Percentiles rank a stretch among this genome's conserved stretches.
phyloP scores from a whole-genome alignment of 2,797 vertebrate species.

The Nyctibius grandis region DNA sequence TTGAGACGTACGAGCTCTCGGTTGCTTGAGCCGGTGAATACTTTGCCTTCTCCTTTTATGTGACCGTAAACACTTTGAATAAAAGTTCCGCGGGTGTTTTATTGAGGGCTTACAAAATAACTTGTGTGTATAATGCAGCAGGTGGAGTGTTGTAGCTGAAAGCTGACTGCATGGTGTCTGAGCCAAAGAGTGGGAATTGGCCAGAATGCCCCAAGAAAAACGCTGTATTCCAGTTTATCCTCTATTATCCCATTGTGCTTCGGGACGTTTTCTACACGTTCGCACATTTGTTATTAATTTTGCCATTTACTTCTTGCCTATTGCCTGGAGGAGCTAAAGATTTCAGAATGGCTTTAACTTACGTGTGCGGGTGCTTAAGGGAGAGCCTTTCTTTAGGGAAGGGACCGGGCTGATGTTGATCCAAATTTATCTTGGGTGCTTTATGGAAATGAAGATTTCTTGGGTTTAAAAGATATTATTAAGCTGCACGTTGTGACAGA shows the following conservation, averaged over 20 bases:
- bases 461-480: conserved; percentile 60
- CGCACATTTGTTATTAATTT: conserved; percentile 18
- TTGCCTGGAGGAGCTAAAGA: background rate
- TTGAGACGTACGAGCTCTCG: fast-evolving
- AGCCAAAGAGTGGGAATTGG: background rate
- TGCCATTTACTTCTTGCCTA: conserved; percentile 27
- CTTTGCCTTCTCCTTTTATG: background rate
- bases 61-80: fast-evolving
- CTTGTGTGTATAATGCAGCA: background rate
- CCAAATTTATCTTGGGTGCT: conserved; percentile 61
- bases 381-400: conserved; percentile 14
- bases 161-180: background rate
- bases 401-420: conserved; percentile 60
- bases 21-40: background rate
- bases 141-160: background rate
- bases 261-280: conserved; percentile 10
- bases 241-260: background rate
- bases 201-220: background rate
- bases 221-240: fast-evolving
- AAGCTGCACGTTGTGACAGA: conserved; percentile 59
- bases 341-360: background rate
- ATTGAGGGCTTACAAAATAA: background rate
- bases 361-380: background rate
- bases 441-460: conserved; percentile 64
- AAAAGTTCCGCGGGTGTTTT: background rate